Conservation (phyloP, 2,888 invertebrate species). For the Lobophora halterata region DNA sequence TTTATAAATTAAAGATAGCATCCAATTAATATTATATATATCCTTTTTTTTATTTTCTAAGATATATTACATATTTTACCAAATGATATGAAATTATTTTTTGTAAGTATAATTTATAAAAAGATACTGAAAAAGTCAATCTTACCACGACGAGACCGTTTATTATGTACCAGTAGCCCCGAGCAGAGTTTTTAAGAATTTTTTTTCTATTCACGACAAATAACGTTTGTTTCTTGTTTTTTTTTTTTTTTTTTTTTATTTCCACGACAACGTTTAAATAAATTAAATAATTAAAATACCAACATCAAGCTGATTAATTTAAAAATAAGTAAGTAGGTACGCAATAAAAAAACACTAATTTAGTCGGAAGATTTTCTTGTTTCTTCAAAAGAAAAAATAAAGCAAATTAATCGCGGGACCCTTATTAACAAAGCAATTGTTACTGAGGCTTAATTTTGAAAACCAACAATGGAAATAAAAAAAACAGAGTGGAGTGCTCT, state of each 20-base stretch:
- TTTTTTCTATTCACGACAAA: too few relatives aligned
- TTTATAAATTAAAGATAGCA: too few relatives aligned
- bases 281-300: slow-evolving; percentile 29
- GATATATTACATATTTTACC: too few relatives aligned
- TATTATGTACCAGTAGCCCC: slow-evolving; percentile 17
- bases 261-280: slow-evolving; percentile 14
- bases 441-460: slow-evolving; percentile 73
- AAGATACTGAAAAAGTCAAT: too few relatives aligned
- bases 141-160: too few relatives aligned
- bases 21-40: too few relatives aligned
- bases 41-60: too few relatives aligned
- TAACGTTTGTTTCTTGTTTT: too few relatives aligned
- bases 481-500: slow-evolving; percentile 65
- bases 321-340: too few relatives aligned
- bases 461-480: slow-evolving; percentile 77
- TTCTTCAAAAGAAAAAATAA: slow-evolving; percentile 52
- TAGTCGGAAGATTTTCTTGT: slow-evolving; percentile 43
- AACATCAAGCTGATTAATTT: slow-evolving; percentile 42
- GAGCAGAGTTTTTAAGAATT: slow-evolving; percentile 17
- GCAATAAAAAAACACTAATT: slow-evolving; percentile 41
- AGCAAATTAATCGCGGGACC: slow-evolving; percentile 61
- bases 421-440: slow-evolving; percentile 77
- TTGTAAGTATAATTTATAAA: too few relatives aligned
- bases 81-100: too few relatives aligned
- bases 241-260: too few relatives aligned